Conservation (phyloP, 2,113 vertebrate species). For the Pangasianodon hypophthalmus region DNA sequence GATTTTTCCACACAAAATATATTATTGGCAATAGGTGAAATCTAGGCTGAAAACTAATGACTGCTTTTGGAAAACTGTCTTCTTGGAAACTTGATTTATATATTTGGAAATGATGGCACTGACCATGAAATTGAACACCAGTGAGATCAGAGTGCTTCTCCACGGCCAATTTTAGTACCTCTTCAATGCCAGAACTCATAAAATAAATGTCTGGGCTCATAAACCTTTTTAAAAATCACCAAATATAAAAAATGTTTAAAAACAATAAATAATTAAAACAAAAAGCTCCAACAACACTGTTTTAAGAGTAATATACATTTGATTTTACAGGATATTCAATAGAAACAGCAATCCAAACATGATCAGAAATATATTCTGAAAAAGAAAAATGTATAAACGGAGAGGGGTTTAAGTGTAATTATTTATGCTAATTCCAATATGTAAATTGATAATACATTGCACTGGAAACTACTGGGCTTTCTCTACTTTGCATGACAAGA, state of each 20-base stretch:
- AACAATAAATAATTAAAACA: too few relatives aligned
- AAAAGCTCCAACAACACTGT: not conserved
- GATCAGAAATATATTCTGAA: not conserved
- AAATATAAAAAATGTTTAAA: not conserved
- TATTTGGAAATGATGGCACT: slow-evolving; percentile 1
- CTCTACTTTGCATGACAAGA: not conserved
- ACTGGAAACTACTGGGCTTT: not conserved
- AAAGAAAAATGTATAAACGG: not conserved
- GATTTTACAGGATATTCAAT: too few relatives aligned
- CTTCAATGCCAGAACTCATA: not conserved
- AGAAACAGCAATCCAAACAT: not conserved
- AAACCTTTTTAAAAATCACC: not conserved
- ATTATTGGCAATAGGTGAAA: not conserved
- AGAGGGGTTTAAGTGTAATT: not conserved
- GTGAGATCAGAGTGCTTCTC: slow-evolving; percentile 10
- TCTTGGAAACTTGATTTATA: not conserved
- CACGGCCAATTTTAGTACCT: not conserved
- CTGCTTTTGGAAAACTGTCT: not conserved
- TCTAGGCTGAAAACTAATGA: not conserved
- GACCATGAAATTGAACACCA: slow-evolving; percentile 19
- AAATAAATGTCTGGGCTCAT: not conserved
- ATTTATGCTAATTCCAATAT: not conserved
- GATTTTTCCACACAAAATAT: not conserved
- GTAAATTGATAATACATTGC: not conserved
- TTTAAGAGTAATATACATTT: not conserved